Evolutionary conservation across 2,888 invertebrate species (phyloP).

Genomic region (Phortica magna): DNA sequence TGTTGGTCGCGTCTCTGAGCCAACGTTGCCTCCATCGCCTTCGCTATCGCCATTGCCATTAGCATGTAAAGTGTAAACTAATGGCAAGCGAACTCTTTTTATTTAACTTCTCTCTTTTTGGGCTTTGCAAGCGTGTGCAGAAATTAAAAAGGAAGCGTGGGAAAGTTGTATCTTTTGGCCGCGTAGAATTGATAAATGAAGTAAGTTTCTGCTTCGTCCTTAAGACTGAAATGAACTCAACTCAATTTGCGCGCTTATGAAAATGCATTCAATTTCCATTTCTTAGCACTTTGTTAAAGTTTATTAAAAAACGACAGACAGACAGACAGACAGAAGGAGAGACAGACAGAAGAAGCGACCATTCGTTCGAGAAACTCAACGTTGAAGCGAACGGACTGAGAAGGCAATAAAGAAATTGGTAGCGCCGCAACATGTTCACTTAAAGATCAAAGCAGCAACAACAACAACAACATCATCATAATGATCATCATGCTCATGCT

Average conservation of each 20-base stretch:
- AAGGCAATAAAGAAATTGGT: background rate
- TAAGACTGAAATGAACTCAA: background rate
- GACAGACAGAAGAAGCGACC: slow-evolving; percentile 28
- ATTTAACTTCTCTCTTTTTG: background rate
- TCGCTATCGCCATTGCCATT: slow-evolving; percentile 55
- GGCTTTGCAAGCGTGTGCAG: background rate
- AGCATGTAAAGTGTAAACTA: slow-evolving; percentile 76
- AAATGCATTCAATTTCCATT: slow-evolving; percentile 36
- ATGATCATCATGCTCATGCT: too few species aligned
- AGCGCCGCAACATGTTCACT: background rate
- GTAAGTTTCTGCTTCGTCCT: background rate
- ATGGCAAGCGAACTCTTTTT: slow-evolving; percentile 49
- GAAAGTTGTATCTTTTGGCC: slow-evolving; percentile 57
- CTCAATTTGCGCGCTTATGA: slow-evolving; percentile 41
- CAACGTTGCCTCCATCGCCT: background rate
- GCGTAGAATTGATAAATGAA: slow-evolving; percentile 5
- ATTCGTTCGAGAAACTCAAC: background rate
- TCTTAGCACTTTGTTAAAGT: slow-evolving; percentile 46
- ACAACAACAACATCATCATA: too few species aligned
- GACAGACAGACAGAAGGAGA: slow-evolving; percentile 22
- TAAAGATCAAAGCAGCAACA: slow-evolving; percentile 9
- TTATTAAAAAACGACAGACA: slow-evolving; percentile 45
- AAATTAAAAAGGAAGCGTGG: slow-evolving; percentile 65
- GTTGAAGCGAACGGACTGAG: background rate
- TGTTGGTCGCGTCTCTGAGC: background rate